Percentiles rank a stretch among this genome's conserved stretches.
Conservation (phyloP, 1,140 invertebrate species). For the Diabrotica undecimpunctata region DNA sequence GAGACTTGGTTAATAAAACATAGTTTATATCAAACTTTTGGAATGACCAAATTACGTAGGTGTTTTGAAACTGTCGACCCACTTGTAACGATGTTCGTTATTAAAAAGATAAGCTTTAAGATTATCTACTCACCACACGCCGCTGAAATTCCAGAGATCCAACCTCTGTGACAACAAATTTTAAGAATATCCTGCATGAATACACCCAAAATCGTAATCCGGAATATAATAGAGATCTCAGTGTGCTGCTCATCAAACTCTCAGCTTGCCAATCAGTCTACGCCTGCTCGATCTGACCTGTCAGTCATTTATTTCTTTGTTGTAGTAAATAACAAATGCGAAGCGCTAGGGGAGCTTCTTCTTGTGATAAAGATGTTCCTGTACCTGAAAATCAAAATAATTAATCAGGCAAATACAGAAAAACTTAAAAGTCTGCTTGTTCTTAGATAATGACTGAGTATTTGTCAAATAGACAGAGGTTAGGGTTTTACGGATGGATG, state of each 20-base stretch:
- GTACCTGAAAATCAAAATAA: conserved; percentile 20
- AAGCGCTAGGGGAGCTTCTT: conserved; percentile 10
- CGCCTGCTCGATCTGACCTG: conserved; percentile 29
- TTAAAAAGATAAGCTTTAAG: too few relatives aligned
- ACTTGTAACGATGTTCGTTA: too few relatives aligned
- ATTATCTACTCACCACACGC: too few relatives aligned
- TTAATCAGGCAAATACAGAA: conserved; percentile 12
- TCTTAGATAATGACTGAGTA: conserved; percentile 3
- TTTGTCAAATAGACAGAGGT: conserved; percentile 8
- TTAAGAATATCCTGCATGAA: background rate
- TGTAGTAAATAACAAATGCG: conserved; percentile 18
- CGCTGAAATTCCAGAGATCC: background rate
- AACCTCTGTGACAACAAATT: background rate
- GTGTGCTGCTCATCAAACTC: conserved; percentile 37
- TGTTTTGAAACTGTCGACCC: too few relatives aligned
- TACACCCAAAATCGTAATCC: conserved; percentile 1
- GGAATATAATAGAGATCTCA: conserved; percentile 40
- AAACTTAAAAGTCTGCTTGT: conserved; percentile 7
- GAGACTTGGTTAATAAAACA: too few relatives aligned
- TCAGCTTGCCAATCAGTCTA: conserved; percentile 42
- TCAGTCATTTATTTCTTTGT: conserved; percentile 23
- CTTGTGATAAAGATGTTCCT: conserved; percentile 17
- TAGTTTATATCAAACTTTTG: too few relatives aligned
- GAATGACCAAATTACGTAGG: too few relatives aligned
- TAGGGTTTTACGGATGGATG: too few relatives aligned